phyloP scores from a whole-genome alignment of 1,140 invertebrate species.

The Neotoxoptera formosana region DNA sequence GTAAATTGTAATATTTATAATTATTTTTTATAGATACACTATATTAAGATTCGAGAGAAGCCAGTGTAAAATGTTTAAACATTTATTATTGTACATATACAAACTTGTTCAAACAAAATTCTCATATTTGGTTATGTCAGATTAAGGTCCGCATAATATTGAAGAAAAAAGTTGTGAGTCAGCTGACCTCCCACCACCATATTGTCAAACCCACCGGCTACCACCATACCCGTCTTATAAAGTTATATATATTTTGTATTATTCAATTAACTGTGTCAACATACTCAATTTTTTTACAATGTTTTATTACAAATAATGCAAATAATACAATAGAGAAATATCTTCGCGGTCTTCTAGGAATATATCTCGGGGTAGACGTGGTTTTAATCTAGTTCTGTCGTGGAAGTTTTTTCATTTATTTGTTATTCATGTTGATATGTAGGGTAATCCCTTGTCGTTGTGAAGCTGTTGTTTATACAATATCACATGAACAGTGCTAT shows the following conservation, averaged over 20 bases:
- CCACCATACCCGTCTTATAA: background rate
- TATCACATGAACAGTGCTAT: background rate
- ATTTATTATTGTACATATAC: background rate
- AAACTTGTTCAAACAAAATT: background rate
- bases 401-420: background rate
- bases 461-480: background rate
- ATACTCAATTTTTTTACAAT: background rate
- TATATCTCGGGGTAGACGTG: background rate
- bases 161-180: background rate
- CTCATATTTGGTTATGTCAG: background rate
- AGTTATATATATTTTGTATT: background rate
- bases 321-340: background rate
- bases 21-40: background rate
- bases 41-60: background rate
- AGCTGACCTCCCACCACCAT: background rate
- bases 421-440: background rate
- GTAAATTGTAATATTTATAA: background rate
- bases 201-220: background rate
- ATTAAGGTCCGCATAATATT: background rate
- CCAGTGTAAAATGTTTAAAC: background rate
- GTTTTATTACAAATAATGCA: background rate
- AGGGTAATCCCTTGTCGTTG: background rate
- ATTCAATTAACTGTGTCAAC: background rate
- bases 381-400: background rate
- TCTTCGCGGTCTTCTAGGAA: background rate